A percentile compares a stretch with the other conserved stretches of the same genome.
Conservation (phyloP, 1,140 invertebrate species). For the Heliconius nattereri region DNA sequence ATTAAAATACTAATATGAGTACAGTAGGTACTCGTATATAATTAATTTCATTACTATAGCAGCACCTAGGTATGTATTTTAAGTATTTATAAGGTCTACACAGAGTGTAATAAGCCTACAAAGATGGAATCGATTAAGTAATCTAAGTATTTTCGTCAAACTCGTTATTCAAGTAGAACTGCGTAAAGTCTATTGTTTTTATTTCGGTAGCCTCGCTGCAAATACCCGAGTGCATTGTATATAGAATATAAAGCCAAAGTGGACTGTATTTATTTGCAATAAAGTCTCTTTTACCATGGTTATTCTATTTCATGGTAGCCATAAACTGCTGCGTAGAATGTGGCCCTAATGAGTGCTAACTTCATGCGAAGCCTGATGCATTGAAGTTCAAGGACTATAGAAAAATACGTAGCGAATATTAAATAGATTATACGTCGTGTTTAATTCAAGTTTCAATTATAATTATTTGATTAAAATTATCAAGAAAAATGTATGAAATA, state of each 20-base stretch:
- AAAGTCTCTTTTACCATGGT: constrained; percentile 6
- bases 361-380: constrained; percentile 40
- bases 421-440: constrained; percentile 9
- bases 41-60: too few relatives aligned
- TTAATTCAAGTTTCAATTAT: not conserved
- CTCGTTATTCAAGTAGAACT: constrained; percentile 4
- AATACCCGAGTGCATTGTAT: not conserved
- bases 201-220: constrained; percentile 22
- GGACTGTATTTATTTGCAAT: not conserved
- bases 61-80: too few relatives aligned
- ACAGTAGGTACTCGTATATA: too few relatives aligned
- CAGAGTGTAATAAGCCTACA: not conserved
- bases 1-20: not conserved
- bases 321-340: constrained; percentile 38
- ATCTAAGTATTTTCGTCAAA: constrained; percentile 7
- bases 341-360: constrained; percentile 39
- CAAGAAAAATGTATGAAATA: too few relatives aligned
- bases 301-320: constrained; percentile 13
- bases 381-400: constrained; percentile 46
- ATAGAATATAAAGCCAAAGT: not conserved
- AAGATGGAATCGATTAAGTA: constrained; percentile 16
- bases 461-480: too few relatives aligned
- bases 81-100: not conserved
- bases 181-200: constrained; percentile 17
- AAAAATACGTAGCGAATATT: constrained; percentile 17